Conservation (phyloP, 2,113 vertebrate species). For the Myiagra hebetior region DNA sequence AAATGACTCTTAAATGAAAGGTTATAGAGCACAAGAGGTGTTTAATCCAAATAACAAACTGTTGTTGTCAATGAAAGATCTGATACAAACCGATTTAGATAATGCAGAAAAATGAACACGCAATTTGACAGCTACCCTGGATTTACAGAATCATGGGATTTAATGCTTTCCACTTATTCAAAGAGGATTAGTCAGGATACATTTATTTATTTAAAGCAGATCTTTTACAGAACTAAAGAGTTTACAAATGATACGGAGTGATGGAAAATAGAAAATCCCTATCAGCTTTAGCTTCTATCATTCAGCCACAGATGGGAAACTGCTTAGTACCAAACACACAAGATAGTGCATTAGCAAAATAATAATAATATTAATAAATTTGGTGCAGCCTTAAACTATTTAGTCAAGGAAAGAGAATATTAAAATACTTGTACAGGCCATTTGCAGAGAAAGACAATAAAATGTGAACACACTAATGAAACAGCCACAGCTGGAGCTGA, state of each 20-base stretch:
- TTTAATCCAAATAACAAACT: conserved; percentile 51
- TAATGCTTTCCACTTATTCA: conserved; percentile 73
- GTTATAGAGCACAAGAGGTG: conserved; percentile 26
- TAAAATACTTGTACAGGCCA: not conserved
- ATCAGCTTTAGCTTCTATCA: conserved; percentile 67
- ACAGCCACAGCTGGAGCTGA: not conserved
- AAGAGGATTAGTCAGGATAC: conserved; percentile 73
- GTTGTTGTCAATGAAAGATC: conserved; percentile 61
- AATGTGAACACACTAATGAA: not conserved
- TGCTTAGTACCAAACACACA: conserved; percentile 35
- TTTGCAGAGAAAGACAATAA: not conserved
- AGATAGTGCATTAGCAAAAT: conserved; percentile 30
- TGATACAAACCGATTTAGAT: conserved; percentile 66
- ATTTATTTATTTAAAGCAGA: conserved; percentile 74
- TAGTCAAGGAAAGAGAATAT: not conserved
- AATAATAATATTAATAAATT: conserved; percentile 19
- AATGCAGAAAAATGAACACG: conserved; percentile 68
- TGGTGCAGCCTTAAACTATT: not conserved
- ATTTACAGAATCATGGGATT: conserved; percentile 72
- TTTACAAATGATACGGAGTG: conserved; percentile 59
- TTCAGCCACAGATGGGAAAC: conserved; percentile 63
- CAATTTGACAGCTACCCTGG: conserved; percentile 69
- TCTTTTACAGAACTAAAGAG: conserved; percentile 72
- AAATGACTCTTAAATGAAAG: conserved; percentile 57
- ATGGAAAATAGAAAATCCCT: conserved; percentile 70